Base-by-base conservation (phyloP, 2,888 invertebrate genomes). In the Parnassius glacialis region DNA sequence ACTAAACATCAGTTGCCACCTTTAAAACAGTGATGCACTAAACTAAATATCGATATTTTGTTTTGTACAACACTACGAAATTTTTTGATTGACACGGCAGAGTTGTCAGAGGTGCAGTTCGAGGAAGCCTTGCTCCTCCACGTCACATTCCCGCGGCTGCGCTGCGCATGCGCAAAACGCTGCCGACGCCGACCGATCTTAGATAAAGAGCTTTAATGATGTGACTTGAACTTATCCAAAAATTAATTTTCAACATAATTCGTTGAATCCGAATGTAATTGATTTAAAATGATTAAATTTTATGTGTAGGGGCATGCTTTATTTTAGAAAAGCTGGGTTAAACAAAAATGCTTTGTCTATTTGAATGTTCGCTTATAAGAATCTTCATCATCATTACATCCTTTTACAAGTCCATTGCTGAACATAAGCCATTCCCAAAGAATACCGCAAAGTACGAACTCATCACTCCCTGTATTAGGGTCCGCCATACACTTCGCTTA, bases 141-240 rank as follows among this genome's bases (percentile, higher is more conserved):
- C 72, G 72, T 65, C 72, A 68, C 73, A 70, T 72, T 74, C 74
- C 64, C 67, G 62, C 62, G 67, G 63, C 58, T 62, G 66, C 68
- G 72, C 70, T 71, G 78, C 75, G 81, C 78, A 81, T 86, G 84
- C 87, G 89, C 87, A 80, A 90, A 87, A 80, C 83, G 67, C 75
- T 78, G 83, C 84, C 82, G 86, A 87, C 86, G 82, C 80, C 76
- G 75, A 76, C 75, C 78, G 88, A 87, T 87, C 79, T 72, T 75
- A 87, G 90, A 90, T 90, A 88, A 85, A 79, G 73, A 73, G 78
- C 80, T 79, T 81, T 87, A 89, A 87, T 89, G 87, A 88, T 85
- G 85, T 82, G 81, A 82, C 80, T 81, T 81, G 85, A 87, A 84
- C 83, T 85, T 81, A 84, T 83, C 84, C 83, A 80, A 83, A 89